Percentiles rank a stretch among this genome's conserved stretches.
phyloP scores from a whole-genome alignment of 2,888 invertebrate genomes.

The Tenthredo livida region DNA sequence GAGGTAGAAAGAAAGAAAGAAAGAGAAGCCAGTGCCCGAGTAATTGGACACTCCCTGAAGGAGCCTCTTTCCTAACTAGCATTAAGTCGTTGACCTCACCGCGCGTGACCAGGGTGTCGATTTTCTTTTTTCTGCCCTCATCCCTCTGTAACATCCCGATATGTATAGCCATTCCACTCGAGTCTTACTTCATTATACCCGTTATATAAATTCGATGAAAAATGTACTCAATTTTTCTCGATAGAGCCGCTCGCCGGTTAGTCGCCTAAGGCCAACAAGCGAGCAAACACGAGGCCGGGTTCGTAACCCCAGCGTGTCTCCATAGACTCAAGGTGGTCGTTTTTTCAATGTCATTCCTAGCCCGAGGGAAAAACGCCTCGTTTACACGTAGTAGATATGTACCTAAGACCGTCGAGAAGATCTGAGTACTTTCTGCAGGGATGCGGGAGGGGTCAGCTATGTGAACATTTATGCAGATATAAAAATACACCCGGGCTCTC shows the following conservation, averaged over 20 bases:
- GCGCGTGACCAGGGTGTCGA: conserved; percentile 38
- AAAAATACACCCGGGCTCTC: neutral
- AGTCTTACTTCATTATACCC: neutral
- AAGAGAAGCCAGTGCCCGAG: conserved; percentile 32
- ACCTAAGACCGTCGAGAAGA: conserved; percentile 24
- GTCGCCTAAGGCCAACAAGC: conserved; percentile 25
- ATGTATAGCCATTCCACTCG: neutral
- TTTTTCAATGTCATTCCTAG: conserved; percentile 61
- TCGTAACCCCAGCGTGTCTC: conserved; percentile 43
- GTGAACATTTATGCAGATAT: neutral
- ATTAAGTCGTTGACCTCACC: conserved; percentile 41
- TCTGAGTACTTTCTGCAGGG: neutral
- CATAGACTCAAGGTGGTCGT: conserved; percentile 45
- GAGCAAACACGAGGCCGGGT: neutral
- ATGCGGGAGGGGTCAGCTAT: neutral
- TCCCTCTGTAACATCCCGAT: neutral
- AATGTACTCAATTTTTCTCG: neutral
- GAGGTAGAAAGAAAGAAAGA: conserved; percentile 14
- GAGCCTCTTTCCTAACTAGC: conserved; percentile 41
- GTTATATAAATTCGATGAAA: neutral
- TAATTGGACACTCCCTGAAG: conserved; percentile 47
- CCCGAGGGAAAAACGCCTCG: conserved; percentile 55
- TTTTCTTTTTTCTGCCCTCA: neutral
- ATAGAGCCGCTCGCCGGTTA: neutral
- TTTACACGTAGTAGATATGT: neutral